Evolutionary conservation across 2,888 invertebrate genomes (phyloP).

Genomic region (Synergus gifuensis): DNA sequence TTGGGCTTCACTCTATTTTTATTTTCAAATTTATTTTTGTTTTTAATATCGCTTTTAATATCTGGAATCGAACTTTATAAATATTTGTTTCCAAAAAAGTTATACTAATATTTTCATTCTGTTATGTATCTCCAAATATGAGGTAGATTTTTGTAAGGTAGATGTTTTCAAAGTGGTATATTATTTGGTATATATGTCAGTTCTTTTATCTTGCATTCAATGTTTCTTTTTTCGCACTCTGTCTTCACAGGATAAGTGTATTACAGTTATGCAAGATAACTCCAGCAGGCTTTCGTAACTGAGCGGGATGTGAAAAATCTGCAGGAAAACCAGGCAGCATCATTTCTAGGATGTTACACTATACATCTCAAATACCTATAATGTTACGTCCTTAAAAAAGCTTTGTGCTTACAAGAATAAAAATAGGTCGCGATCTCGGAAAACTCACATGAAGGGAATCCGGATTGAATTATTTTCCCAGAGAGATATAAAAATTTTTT

Average conservation of each 20-base stretch:
- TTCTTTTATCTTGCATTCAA: constrained; percentile 1
- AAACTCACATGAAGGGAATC: background rate
- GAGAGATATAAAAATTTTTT: no score
- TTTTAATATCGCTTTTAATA: background rate
- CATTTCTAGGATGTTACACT: background rate
- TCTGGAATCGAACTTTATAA: no score
- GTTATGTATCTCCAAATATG: background rate
- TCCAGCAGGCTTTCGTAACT: background rate
- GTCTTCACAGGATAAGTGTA: background rate
- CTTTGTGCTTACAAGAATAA: background rate
- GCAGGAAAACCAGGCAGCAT: background rate
- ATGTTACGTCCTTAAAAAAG: background rate
- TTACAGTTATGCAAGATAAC: constrained; percentile 1
- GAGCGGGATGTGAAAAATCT: background rate
- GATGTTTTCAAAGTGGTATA: background rate
- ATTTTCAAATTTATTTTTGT: background rate
- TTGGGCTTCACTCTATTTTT: no score
- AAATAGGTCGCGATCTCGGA: constrained; percentile 7
- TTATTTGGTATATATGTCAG: background rate
- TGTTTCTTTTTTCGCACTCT: background rate
- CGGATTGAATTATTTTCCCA: no score
- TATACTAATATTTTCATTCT: background rate
- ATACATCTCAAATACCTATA: background rate
- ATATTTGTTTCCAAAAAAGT: no score
- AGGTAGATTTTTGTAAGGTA: background rate